phyloP scores from a whole-genome alignment of 2,113 vertebrate species.

The Anser brachyrhynchus region DNA sequence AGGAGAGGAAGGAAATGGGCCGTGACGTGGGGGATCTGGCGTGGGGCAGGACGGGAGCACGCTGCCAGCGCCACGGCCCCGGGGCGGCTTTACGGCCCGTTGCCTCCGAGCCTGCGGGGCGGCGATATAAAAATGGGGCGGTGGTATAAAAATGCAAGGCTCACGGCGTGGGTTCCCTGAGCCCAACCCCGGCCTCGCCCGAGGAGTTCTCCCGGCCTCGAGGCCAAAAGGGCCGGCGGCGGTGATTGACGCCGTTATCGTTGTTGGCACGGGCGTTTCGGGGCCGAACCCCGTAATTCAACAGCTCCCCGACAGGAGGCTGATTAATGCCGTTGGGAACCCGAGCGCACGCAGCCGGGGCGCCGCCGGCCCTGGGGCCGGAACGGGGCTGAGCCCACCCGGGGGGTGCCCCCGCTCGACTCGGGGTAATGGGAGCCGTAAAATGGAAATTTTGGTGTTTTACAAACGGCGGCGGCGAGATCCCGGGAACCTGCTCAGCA shows the following conservation, averaged over 20 bases:
- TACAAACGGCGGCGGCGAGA: background rate
- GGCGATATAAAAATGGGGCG: too few relatives aligned
- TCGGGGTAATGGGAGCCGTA: too few relatives aligned
- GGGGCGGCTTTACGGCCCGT: background rate
- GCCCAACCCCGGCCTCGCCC: background rate
- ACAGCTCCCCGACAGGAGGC: background rate
- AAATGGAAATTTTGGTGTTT: background rate
- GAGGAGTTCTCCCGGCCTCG: background rate
- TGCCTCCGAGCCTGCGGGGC: background rate
- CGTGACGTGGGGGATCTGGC: background rate
- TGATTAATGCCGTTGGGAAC: too few relatives aligned
- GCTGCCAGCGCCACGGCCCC: fast-evolving
- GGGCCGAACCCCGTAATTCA: background rate
- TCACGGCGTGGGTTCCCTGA: background rate
- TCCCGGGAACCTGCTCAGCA: background rate
- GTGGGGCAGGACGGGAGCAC: background rate
- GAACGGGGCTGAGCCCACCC: too few relatives aligned
- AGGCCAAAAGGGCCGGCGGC: background rate
- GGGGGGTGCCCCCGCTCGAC: too few relatives aligned
- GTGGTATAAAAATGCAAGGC: too few relatives aligned
- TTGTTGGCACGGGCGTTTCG: background rate
- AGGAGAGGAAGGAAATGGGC: background rate
- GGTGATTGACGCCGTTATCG: background rate
- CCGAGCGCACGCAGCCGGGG: background rate
- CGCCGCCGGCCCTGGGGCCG: too few relatives aligned